phyloP scores from a whole-genome alignment of 2,888 invertebrate genomes.

The Coleophora deauratella region DNA sequence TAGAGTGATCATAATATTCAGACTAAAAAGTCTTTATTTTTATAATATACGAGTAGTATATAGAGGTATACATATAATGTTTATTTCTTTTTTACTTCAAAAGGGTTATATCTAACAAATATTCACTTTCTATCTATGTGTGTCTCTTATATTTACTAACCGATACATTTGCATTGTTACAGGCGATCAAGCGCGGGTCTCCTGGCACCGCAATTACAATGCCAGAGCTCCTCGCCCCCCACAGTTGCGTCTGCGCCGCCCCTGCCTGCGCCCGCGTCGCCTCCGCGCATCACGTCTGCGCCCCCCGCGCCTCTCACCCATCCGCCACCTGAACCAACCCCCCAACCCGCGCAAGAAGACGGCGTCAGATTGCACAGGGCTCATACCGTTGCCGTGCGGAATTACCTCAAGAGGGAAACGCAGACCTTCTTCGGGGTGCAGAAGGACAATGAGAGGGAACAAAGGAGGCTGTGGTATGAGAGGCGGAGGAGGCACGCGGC shows the following conservation, averaged over 20 bases:
- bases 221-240: slow-evolving; percentile 50
- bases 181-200: slow-evolving; percentile 65
- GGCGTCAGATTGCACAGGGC: slow-evolving; percentile 60
- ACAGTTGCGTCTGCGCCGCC: slow-evolving; percentile 42
- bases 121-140: too few species aligned
- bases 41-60: too few species aligned
- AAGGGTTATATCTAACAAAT: too few species aligned
- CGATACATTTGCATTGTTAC: slow-evolving; percentile 33
- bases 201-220: slow-evolving; percentile 58
- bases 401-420: slow-evolving; percentile 85
- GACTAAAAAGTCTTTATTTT: background rate
- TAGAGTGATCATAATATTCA: too few species aligned
- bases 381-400: slow-evolving; percentile 60
- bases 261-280: slow-evolving; percentile 50
- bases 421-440: slow-evolving; percentile 91
- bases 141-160: background rate
- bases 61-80: too few species aligned
- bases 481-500: slow-evolving; percentile 85
- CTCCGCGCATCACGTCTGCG: slow-evolving; percentile 54
- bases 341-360: slow-evolving; percentile 57
- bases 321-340: slow-evolving; percentile 45
- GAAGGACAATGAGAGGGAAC: slow-evolving; percentile 82
- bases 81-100: too few species aligned
- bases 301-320: slow-evolving; percentile 36
- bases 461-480: slow-evolving; percentile 85